phyloP scores from a whole-genome alignment of 2,888 invertebrate species.

The Dolichomitus sp. region DNA sequence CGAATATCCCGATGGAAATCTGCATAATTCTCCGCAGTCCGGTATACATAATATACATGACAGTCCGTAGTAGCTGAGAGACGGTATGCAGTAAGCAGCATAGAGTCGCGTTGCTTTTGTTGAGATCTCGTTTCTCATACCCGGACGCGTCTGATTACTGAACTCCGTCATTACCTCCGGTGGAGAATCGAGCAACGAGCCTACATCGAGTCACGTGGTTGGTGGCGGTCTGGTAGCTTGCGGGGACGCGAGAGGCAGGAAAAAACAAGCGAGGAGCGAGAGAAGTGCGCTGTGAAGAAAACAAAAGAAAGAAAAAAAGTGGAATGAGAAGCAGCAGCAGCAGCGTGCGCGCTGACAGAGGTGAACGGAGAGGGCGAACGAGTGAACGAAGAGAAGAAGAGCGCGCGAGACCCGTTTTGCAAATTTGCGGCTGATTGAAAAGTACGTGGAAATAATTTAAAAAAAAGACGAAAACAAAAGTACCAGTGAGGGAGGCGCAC shows the following conservation, averaged over 20 bases:
- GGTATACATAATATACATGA: neutral
- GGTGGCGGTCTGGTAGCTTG: neutral
- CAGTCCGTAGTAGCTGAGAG: neutral
- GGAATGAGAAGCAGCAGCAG: conserved; percentile 41
- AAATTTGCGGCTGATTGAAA: conserved; percentile 83
- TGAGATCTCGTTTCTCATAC: conserved; percentile 63
- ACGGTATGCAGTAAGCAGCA: neutral
- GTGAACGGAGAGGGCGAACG: conserved; percentile 19
- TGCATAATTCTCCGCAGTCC: conserved; percentile 16
- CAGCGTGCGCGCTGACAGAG: conserved; percentile 18
- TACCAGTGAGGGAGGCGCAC: conserved; percentile 55
- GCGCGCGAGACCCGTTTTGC: conserved; percentile 76
- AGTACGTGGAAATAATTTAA: conserved; percentile 65
- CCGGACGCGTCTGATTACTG: conserved; percentile 78
- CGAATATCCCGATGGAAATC: conserved; percentile 41
- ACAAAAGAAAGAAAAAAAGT: conserved; percentile 25
- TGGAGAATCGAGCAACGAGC: conserved; percentile 51
- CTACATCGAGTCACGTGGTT: conserved; percentile 13
- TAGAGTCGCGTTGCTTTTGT: conserved; percentile 61
- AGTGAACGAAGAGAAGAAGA: conserved; percentile 43
- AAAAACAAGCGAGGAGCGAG: conserved; percentile 33
- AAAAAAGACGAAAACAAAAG: conserved; percentile 45
- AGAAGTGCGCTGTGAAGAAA: conserved; percentile 23
- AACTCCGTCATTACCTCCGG: conserved; percentile 77
- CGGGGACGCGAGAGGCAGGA: conserved; percentile 32